Evolutionary conservation across 2,113 vertebrate species (phyloP), one percentile per base, ranked within the genome.

Genomic region (Zeus faber): DNA sequence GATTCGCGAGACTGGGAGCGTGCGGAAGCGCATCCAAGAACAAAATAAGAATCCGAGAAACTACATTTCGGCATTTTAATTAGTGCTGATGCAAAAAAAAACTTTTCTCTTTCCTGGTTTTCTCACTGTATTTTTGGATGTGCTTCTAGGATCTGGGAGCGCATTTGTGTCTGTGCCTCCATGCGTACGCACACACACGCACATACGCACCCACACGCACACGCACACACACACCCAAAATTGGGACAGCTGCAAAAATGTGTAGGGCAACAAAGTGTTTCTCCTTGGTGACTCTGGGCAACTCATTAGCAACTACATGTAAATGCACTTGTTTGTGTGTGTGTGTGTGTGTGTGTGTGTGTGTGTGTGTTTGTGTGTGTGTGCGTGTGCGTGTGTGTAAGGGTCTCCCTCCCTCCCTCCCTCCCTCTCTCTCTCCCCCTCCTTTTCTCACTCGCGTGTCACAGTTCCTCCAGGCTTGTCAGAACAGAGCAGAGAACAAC

Each of bases 281-380:
- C 51, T 56, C 67, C 29, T 23, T 23, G 10, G 49, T 69, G 60
- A 78, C 72, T 63, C 39, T 18, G n/a, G n/a, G 46, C 62, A 55
- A 70, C 54, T 83, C 80, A 83, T 86, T 85, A 79, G 62, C 27
- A 64, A 70, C 52, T 54, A 39, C 61, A 39, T 58, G 16, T 43
- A 45, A 9, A 27, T 54, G 24, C 55, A 45, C 55, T 35, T 57
- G 49, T 60, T 57, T 52, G 49, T 39, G 29, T 39, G 49, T 52
- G 20, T 24, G 48, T 29, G 27, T 29, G 44, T 44, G 53, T 60
- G 48, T 57, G 46, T 53, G 49, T 63, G 64, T 57, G 57, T 76
- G 56, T 26, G 23, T 66, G 40, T 62, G 54, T 43, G 9, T 51
- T 6, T 48, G 21, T 55, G 52, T 46, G 54, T 60, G 40, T 14